phyloP scores from a whole-genome alignment of 2,797 vertebrate genomes.

The Crypturellus tataupa region DNA sequence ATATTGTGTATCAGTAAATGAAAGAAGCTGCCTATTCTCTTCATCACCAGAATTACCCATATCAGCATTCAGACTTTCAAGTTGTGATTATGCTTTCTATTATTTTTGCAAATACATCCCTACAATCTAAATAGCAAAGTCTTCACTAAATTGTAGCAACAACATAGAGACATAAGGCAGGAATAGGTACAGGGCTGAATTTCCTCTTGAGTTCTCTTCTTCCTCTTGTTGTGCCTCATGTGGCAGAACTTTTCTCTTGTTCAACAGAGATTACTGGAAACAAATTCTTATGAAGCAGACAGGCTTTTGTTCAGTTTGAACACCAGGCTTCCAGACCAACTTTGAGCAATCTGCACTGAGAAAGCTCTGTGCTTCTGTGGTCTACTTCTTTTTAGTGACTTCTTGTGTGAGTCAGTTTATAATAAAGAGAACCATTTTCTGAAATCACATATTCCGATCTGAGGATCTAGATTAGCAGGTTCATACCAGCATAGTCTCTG shows the following conservation, averaged over 20 bases:
- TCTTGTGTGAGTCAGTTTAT: neutral
- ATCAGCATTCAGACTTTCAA: neutral
- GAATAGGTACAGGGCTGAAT: neutral
- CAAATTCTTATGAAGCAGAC: neutral
- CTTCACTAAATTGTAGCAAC: neutral
- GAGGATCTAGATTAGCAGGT: neutral
- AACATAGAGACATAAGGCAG: neutral
- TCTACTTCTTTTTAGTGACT: neutral
- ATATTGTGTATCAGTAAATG: neutral
- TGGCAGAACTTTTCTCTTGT: neutral
- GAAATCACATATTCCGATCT: neutral
- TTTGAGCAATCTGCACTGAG: neutral
- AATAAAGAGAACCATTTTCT: neutral
- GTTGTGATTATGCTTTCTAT: neutral
- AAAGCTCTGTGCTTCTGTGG: neutral
- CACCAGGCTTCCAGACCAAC: neutral
- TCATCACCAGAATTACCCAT: neutral
- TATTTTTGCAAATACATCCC: neutral
- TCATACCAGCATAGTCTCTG: neutral
- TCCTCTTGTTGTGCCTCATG: neutral
- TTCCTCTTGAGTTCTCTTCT: neutral
- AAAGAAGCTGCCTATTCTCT: neutral
- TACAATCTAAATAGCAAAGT: neutral
- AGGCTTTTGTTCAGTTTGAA: conserved; percentile 2
- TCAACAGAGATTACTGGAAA: neutral